Percentiles rank a stretch among this genome's conserved stretches.
phyloP scores from a whole-genome alignment of 2,888 invertebrate genomes.

The Ophion ventricosus region DNA sequence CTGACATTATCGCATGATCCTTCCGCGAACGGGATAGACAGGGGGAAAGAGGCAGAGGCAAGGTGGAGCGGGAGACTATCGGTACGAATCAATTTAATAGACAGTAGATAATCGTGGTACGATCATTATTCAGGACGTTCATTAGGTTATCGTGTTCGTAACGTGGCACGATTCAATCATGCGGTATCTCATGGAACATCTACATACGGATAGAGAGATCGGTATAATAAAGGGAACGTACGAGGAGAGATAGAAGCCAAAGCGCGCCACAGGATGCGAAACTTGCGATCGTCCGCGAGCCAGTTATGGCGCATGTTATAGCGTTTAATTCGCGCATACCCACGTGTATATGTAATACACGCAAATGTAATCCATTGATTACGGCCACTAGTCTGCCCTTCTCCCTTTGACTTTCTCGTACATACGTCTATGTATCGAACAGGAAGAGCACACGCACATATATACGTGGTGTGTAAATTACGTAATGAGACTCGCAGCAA shows the following conservation, averaged over 20 bases:
- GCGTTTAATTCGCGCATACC: conserved; percentile 42
- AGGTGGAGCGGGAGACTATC: conserved; percentile 57
- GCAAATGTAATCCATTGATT: neutral
- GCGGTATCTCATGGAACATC: conserved; percentile 79
- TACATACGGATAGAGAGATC: conserved; percentile 74
- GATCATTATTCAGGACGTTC: conserved; percentile 82
- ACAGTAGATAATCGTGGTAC: conserved; percentile 78
- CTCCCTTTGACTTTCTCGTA: neutral
- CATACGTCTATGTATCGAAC: neutral
- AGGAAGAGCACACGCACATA: neutral
- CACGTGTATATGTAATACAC: conserved; percentile 8
- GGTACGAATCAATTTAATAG: conserved; percentile 78
- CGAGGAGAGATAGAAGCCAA: conserved; percentile 9
- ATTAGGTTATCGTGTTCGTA: conserved; percentile 81
- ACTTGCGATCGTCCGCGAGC: conserved; percentile 55
- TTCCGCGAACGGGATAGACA: conserved; percentile 30
- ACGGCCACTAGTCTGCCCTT: neutral
- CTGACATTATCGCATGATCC: conserved; percentile 65
- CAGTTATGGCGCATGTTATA: conserved; percentile 60
- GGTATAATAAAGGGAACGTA: conserved; percentile 77
- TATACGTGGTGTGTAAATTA: no score
- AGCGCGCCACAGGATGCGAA: conserved; percentile 36
- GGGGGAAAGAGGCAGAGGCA: conserved; percentile 27
- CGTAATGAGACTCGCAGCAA: no score
- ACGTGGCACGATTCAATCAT: conserved; percentile 80